These are phyloP conservation scores for Sceloporus undulatus DNA, from an alignment of 2,113 vertebrate species.

Conservation along the genomic window DNA sequence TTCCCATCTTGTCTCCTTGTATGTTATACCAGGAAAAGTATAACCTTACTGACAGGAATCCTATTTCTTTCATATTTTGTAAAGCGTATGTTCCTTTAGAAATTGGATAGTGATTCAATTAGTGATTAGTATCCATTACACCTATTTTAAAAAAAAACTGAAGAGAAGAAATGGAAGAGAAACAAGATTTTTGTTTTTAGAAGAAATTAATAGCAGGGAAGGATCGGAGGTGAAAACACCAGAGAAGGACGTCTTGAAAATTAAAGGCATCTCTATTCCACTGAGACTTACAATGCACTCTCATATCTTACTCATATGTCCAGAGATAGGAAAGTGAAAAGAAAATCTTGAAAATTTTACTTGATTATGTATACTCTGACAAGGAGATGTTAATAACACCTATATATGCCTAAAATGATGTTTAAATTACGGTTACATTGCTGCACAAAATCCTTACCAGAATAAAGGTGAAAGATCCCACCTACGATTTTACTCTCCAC, in stretches of 20 bases:
- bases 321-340: too few relatives aligned
- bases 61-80: not conserved
- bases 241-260: not conserved
- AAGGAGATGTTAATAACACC: too few relatives aligned
- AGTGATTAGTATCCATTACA: not conserved
- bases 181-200: not conserved
- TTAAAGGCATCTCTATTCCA: not conserved
- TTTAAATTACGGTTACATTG: too few relatives aligned
- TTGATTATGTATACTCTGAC: too few relatives aligned
- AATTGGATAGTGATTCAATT: not conserved
- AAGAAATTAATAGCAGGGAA: not conserved
- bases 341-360: too few relatives aligned
- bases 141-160: not conserved
- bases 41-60: not conserved
- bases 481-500: too few relatives aligned
- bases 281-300: constrained; percentile 9
- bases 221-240: constrained; percentile 23
- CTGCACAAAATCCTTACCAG: too few relatives aligned
- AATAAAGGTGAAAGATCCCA: too few relatives aligned
- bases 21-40: not conserved
- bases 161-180: too few relatives aligned
- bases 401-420: too few relatives aligned
- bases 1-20: not conserved
- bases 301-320: too few relatives aligned
- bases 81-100: not conserved